phyloP scores from a whole-genome alignment of 2,797 vertebrate species.

The Anomalospiza imberbis region DNA sequence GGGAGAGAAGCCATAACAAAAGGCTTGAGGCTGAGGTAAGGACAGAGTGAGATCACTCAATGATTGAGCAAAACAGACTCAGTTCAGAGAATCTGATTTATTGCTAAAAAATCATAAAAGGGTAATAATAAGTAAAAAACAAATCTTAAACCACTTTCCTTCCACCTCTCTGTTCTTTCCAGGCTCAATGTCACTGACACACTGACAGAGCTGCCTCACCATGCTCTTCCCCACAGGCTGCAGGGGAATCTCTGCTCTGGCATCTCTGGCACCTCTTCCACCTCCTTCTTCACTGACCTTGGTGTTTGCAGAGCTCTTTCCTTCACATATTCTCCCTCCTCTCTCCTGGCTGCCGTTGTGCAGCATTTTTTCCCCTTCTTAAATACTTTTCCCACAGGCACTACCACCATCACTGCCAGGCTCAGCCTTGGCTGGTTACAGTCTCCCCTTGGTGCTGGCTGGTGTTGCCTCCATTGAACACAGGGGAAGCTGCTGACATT shows the following conservation, averaged over 20 bases:
- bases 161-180: neutral
- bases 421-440: too few species aligned
- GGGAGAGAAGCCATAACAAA: neutral
- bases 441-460: neutral
- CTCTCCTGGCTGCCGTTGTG: neutral
- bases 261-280: neutral
- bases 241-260: neutral
- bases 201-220: neutral
- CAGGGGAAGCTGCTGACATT: neutral
- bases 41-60: neutral
- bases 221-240: neutral
- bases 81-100: neutral
- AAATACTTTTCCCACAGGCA: fast-evolving
- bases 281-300: neutral
- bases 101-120: neutral
- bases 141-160: neutral
- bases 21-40: fast-evolving
- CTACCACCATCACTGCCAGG: fast-evolving
- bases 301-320: neutral
- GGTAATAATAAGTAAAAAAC: neutral
- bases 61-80: neutral
- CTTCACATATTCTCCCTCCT: neutral
- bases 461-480: neutral
- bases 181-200: neutral
- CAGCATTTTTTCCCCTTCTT: neutral